Conservation (phyloP, 2,888 invertebrate genomes). For the Agrochola circellaris region DNA sequence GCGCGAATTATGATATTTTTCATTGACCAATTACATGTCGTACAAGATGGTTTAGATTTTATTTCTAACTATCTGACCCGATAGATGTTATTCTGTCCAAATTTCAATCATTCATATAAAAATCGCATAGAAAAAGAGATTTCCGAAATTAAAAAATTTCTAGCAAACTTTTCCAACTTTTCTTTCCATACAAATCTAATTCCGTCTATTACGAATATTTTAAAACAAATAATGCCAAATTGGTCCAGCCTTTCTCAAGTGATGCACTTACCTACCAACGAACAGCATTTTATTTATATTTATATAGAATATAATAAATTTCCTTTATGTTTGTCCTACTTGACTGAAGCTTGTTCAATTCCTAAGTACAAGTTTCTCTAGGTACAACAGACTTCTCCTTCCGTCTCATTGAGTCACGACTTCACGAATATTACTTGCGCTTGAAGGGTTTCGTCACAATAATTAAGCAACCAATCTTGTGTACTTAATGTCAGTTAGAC, state of each 20-base stretch:
- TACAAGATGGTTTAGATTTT: not conserved
- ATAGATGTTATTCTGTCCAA: not conserved
- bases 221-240: not conserved
- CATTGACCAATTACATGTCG: not conserved
- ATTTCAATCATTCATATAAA: not conserved
- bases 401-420: not conserved
- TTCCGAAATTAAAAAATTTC: no score
- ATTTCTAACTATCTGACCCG: not conserved
- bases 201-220: no score
- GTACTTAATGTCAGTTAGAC: not conserved
- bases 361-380: not conserved
- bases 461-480: not conserved
- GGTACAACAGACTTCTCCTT: not conserved
- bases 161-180: not conserved
- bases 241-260: not conserved
- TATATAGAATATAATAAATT: not conserved
- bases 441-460: not conserved
- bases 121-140: not conserved
- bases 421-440: not conserved
- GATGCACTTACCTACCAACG: no score
- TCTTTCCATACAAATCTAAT: no score
- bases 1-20: not conserved
- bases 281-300: not conserved
- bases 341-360: not conserved
- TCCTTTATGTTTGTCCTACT: no score